These are phyloP conservation scores for Euzetes globulus DNA, from an alignment of 2,888 invertebrate species.

Conservation along the genomic window DNA sequence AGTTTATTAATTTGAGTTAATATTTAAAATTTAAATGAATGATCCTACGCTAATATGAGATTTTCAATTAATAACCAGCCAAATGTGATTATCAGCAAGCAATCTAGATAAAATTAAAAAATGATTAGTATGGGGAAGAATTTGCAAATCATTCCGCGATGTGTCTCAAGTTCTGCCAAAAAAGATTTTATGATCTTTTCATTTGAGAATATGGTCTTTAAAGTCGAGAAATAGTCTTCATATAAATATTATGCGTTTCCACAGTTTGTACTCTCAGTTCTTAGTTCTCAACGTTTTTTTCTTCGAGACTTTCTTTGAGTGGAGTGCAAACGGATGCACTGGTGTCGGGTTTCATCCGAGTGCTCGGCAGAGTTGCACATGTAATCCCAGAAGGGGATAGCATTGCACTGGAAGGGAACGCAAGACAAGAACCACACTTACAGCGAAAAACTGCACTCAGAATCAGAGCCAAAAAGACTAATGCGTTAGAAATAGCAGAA, in stretches of 20 bases:
- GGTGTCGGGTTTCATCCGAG: slow-evolving; percentile 24
- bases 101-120: too few species aligned
- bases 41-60: too few species aligned
- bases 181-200: background rate
- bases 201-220: background rate
- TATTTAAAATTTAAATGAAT: too few species aligned
- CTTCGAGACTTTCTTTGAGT: background rate
- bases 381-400: slow-evolving; percentile 27
- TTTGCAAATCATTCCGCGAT: background rate
- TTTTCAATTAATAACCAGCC: too few species aligned
- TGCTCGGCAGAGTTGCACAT: slow-evolving; percentile 9
- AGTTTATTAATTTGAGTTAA: too few species aligned
- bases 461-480: slow-evolving; percentile 19
- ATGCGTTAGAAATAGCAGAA: slow-evolving; percentile 12
- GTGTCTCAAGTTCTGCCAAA: slow-evolving; percentile 15
- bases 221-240: background rate
- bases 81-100: too few species aligned
- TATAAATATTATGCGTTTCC: slow-evolving; percentile 22
- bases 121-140: background rate
- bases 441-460: background rate
- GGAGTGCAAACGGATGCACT: slow-evolving; percentile 23
- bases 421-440: slow-evolving; percentile 27
- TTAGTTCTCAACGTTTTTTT: background rate
- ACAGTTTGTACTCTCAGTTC: background rate
- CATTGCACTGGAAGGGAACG: slow-evolving; percentile 1